These are phyloP conservation scores for Leptodactylus fuscus DNA, from an alignment of 2,113 vertebrate species.

Conservation along the genomic window DNA sequence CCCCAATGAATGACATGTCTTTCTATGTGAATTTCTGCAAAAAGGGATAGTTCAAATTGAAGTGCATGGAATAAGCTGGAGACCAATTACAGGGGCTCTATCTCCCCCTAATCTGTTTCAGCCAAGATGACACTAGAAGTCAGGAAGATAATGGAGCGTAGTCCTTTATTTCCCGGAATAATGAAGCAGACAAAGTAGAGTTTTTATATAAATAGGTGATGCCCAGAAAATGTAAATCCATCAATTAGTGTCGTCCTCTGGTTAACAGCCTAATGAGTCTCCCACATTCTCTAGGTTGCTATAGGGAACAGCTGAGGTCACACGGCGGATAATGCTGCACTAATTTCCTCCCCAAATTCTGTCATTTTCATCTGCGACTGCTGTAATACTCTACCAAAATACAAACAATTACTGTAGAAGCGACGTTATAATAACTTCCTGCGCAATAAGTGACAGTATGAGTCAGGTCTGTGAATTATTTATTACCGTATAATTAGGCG, in stretches of 20 bases:
- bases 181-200: constrained; percentile 69
- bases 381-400: not conserved
- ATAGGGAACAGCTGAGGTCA: constrained; percentile 67
- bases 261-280: constrained; percentile 64
- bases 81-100: constrained; percentile 68
- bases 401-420: not conserved
- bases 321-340: constrained; percentile 57
- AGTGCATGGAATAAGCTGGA: constrained; percentile 63
- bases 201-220: constrained; percentile 70
- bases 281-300: constrained; percentile 70
- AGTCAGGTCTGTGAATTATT: not conserved
- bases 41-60: constrained; percentile 64
- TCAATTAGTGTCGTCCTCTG: constrained; percentile 70
- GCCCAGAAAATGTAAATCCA: constrained; percentile 72
- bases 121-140: constrained; percentile 65
- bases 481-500: not conserved
- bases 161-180: constrained; percentile 68
- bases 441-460: not conserved
- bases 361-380: not conserved
- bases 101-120: constrained; percentile 66
- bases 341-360: constrained; percentile 67
- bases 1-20: constrained; percentile 65
- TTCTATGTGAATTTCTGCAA: constrained; percentile 69
- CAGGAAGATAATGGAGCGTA: constrained; percentile 69
- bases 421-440: not conserved